These are phyloP conservation scores for Sminthopsis crassicaudata DNA, from an alignment of 2,113 vertebrate species.

Conservation along the genomic window DNA sequence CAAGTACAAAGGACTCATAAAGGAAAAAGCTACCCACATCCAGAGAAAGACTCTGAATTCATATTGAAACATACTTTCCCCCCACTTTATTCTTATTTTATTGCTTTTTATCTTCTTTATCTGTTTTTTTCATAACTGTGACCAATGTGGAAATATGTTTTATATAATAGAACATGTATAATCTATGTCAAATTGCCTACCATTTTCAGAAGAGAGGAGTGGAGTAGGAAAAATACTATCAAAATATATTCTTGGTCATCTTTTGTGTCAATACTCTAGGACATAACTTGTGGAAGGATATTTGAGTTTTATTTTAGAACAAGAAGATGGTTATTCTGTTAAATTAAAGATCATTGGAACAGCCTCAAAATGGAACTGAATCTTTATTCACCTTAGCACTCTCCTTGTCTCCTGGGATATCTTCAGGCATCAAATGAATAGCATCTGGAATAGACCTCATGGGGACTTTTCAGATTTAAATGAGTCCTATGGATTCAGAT, in stretches of 20 bases:
- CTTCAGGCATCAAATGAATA: background rate
- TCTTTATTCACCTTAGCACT: background rate
- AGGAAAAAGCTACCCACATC: no score
- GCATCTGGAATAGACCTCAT: background rate
- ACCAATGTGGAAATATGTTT: no score
- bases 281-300: background rate
- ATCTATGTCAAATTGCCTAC: no score
- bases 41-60: no score
- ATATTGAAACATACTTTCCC: no score
- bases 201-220: no score
- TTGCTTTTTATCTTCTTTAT: no score
- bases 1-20: no score
- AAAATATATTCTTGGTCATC: background rate
- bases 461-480: background rate
- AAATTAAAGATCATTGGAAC: background rate
- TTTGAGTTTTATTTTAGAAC: background rate
- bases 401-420: background rate
- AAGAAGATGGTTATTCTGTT: background rate
- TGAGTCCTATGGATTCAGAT: background rate
- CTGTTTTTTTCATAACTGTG: no score
- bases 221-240: no score
- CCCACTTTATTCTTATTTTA: no score
- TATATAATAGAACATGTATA: no score
- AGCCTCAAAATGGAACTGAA: background rate
- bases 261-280: background rate